A percentile compares a stretch with the other conserved stretches of the same genome.
Conservation (phyloP, 2,797 vertebrate genomes). For the Mus caroli region DNA sequence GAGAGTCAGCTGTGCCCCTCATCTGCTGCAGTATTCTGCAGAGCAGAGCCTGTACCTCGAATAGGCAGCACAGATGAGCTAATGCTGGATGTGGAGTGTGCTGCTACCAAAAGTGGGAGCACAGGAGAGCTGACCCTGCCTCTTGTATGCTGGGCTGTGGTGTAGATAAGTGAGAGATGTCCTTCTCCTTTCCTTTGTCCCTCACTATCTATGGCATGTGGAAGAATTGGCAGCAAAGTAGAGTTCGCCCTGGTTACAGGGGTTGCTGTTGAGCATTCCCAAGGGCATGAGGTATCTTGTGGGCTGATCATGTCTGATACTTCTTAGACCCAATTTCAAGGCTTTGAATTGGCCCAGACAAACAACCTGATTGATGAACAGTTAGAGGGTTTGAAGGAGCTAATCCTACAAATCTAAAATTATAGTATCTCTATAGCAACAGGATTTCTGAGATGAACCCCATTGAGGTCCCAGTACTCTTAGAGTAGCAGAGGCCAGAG, state of each 20-base stretch:
- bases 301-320: not conserved
- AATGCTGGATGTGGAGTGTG: not conserved
- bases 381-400: not conserved
- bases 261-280: not conserved
- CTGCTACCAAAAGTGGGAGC: not conserved
- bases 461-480: not conserved
- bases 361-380: not conserved
- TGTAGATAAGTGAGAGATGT: not conserved
- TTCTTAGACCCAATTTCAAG: not conserved
- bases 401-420: not conserved
- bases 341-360: not conserved
- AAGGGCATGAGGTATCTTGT: not conserved
- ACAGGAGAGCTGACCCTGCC: not conserved
- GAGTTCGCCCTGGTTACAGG: not conserved
- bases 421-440: not conserved
- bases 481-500: not conserved
- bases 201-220: not conserved
- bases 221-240: not conserved
- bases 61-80: not conserved
- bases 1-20: not conserved
- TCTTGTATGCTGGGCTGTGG: not conserved
- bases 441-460: not conserved
- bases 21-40: not conserved
- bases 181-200: not conserved
- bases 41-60: not conserved